phyloP scores from a whole-genome alignment of 2,797 vertebrate species.

The Odontamblyopus lacepedii region DNA sequence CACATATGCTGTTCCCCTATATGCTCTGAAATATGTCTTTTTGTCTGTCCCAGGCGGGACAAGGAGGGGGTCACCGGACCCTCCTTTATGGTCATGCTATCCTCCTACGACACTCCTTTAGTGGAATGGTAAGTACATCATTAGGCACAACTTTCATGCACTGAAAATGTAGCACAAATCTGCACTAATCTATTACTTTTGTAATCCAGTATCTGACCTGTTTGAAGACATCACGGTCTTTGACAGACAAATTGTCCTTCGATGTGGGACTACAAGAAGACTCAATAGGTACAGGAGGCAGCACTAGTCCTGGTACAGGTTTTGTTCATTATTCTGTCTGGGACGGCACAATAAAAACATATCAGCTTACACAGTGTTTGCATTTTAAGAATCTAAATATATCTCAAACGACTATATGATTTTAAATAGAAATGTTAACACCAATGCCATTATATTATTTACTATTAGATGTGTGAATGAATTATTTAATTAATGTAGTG shows the following conservation, averaged over 20 bases:
- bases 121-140: constrained; percentile 91
- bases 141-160: neutral
- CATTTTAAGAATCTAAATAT: neutral
- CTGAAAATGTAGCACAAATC: neutral
- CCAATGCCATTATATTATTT: no score
- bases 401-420: neutral
- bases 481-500: no score
- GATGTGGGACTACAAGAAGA: constrained; percentile 95
- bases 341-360: neutral
- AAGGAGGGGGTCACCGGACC: constrained; percentile 94
- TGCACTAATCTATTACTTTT: constrained; percentile 5
- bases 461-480: no score
- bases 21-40: constrained; percentile 2
- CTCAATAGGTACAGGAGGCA: constrained; percentile 83
- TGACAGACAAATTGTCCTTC: constrained; percentile 98
- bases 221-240: constrained; percentile 95
- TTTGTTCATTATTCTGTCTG: constrained; percentile 11
- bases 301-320: neutral
- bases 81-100: constrained; percentile 97
- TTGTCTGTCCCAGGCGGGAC: constrained; percentile 82
- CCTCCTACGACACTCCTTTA: constrained; percentile 95
- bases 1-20: neutral
- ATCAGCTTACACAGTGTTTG: neutral
- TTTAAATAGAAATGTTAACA: no score
- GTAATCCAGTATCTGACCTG: constrained; percentile 91